A percentile compares a stretch with the other conserved stretches of the same genome.
Conservation (phyloP, 2,113 vertebrate species). For the Myanophis thanlyinensis region DNA sequence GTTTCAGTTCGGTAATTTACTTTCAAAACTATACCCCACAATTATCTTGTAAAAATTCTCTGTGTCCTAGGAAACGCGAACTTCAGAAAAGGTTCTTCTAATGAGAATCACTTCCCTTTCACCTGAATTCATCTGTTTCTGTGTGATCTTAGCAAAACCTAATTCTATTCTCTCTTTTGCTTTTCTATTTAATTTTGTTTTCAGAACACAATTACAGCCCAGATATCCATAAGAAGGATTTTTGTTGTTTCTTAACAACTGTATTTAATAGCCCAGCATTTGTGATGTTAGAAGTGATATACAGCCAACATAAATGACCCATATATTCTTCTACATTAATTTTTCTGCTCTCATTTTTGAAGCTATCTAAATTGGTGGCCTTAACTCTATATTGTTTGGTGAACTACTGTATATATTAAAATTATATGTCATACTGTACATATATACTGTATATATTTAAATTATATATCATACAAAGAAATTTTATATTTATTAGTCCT, state of each 20-base stretch:
- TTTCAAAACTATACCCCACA: background rate
- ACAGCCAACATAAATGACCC: too few species aligned
- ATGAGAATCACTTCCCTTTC: background rate
- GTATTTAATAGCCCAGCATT: background rate
- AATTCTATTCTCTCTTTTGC: background rate
- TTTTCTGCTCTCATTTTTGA: background rate
- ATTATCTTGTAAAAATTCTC: background rate
- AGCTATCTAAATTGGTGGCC: background rate
- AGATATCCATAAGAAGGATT: background rate
- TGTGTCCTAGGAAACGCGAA: background rate
- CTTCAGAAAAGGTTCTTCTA: background rate
- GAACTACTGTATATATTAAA: background rate
- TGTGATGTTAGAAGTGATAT: background rate
- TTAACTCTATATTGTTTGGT: background rate
- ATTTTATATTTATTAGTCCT: background rate
- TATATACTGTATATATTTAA: background rate
- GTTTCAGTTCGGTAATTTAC: background rate
- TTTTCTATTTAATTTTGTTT: background rate
- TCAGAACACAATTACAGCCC: background rate
- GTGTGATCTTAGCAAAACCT: background rate
- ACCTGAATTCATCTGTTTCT: background rate
- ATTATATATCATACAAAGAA: background rate
- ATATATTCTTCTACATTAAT: background rate
- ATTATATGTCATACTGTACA: background rate
- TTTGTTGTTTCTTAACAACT: background rate